Conservation (phyloP, 1,140 invertebrate species). For the Dendrolimus punctatus region DNA sequence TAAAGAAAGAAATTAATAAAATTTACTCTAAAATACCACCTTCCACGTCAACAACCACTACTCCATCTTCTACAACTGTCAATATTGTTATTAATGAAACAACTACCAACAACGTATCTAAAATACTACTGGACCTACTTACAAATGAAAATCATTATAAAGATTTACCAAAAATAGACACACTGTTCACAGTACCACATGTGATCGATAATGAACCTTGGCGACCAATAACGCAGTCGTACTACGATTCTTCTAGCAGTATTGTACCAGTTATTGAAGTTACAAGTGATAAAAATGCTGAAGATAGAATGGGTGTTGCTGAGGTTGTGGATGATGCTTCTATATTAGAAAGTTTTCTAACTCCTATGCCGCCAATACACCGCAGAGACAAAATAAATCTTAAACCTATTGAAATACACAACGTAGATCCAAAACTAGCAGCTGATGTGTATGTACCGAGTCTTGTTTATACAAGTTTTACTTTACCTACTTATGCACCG, state of each 20-base stretch:
- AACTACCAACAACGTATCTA: conserved; percentile 57
- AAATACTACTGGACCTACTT: conserved; percentile 50
- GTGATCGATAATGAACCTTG: conserved; percentile 72
- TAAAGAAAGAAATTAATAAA: conserved; percentile 58
- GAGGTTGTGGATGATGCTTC: conserved; percentile 67
- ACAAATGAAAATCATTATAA: conserved; percentile 63
- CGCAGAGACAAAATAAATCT: conserved; percentile 39
- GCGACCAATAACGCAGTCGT: conserved; percentile 69
- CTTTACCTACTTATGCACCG: conserved; percentile 73
- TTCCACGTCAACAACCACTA: conserved; percentile 23
- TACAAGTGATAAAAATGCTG: conserved; percentile 37
- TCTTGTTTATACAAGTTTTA: conserved; percentile 79
- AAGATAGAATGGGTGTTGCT: conserved; percentile 65
- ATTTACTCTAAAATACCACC: conserved; percentile 41
- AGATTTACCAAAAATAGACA: conserved; percentile 69
- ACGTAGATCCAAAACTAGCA: conserved; percentile 48
- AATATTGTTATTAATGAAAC: conserved; percentile 30
- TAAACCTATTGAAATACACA: conserved; percentile 37
- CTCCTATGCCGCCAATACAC: conserved; percentile 40
- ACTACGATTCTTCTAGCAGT: conserved; percentile 54
- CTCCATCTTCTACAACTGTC: conserved; percentile 28
- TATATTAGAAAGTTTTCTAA: conserved; percentile 56
- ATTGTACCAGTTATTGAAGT: conserved; percentile 24
- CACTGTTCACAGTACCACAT: conserved; percentile 65
- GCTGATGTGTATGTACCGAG: conserved; percentile 59